Evolutionary conservation across 2,113 vertebrate species (phyloP).

Genomic region (Dolichallabes microphthalmus): DNA sequence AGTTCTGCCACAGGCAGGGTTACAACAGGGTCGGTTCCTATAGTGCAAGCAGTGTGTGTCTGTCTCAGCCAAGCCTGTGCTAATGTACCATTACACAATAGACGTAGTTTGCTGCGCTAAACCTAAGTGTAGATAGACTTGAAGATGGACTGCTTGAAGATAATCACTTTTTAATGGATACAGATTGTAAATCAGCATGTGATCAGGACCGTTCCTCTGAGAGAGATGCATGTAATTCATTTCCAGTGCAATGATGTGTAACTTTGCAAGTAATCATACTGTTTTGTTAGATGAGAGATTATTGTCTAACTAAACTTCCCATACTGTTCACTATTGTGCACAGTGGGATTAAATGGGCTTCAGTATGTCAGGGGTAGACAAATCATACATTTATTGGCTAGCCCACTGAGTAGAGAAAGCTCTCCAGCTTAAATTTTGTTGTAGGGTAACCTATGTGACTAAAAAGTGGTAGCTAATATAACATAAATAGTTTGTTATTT

Average conservation of each 20-base stretch:
- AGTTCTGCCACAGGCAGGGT: background rate
- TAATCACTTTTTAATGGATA: slow-evolving; percentile 33
- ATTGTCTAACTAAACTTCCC: background rate
- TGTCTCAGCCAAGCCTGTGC: slow-evolving; percentile 14
- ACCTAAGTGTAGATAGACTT: slow-evolving; percentile 17
- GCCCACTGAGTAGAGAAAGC: background rate
- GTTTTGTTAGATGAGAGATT: slow-evolving; percentile 16
- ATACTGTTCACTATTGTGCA: slow-evolving; percentile 8
- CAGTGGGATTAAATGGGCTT: slow-evolving; percentile 3
- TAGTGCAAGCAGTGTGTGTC: background rate
- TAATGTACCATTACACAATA: slow-evolving; percentile 37
- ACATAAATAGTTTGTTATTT: background rate
- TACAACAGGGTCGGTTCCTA: slow-evolving; percentile 11
- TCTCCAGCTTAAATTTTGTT: background rate
- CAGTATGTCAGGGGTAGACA: slow-evolving; percentile 7
- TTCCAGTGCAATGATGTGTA: slow-evolving; percentile 27
- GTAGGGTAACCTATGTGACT: background rate
- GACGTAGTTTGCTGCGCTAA: background rate
- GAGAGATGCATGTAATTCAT: slow-evolving; percentile 19
- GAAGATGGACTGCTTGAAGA: slow-evolving; percentile 24
- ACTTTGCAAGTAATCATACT: slow-evolving; percentile 16
- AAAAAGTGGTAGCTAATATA: background rate
- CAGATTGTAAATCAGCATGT: slow-evolving; percentile 34
- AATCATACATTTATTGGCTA: slow-evolving; percentile 5
- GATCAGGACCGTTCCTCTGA: slow-evolving; percentile 26